Percentiles rank a stretch among this genome's conserved stretches.
phyloP scores from a whole-genome alignment of 2,113 vertebrate genomes.

The Danionella cerebrum region DNA sequence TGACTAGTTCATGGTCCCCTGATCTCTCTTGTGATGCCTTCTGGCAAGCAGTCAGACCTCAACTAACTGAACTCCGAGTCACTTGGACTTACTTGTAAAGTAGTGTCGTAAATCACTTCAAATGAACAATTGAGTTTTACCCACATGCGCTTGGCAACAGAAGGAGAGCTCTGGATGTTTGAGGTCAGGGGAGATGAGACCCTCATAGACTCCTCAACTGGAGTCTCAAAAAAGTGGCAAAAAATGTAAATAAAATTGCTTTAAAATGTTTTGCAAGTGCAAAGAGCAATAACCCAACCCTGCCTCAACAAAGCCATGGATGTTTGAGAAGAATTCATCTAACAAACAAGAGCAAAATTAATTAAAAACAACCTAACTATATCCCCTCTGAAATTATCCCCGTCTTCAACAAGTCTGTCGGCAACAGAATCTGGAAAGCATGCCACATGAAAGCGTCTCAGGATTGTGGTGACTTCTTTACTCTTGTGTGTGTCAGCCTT shows the following conservation, averaged over 20 bases:
- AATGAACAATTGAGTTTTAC: background rate
- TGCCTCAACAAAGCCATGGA: too few species aligned
- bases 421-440: background rate
- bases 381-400: background rate
- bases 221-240: too few species aligned
- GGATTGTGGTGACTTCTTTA: background rate
- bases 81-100: background rate
- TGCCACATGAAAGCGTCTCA: slow-evolving; percentile 1
- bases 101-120: slow-evolving; percentile 26
- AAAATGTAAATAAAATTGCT: too few species aligned
- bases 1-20: background rate
- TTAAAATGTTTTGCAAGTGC: background rate
- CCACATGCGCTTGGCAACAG: slow-evolving; percentile 18
- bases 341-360: background rate
- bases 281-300: too few species aligned
- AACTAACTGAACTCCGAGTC: slow-evolving; percentile 10
- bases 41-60: background rate
- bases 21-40: background rate
- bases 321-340: background rate
- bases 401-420: too few species aligned
- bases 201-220: too few species aligned
- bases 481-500: background rate
- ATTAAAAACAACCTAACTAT: background rate
- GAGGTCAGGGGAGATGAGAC: background rate
- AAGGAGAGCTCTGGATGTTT: slow-evolving; percentile 15